Evolutionary conservation across 2,888 invertebrate species (phyloP).

Genomic region (Leucozona laternaria): DNA sequence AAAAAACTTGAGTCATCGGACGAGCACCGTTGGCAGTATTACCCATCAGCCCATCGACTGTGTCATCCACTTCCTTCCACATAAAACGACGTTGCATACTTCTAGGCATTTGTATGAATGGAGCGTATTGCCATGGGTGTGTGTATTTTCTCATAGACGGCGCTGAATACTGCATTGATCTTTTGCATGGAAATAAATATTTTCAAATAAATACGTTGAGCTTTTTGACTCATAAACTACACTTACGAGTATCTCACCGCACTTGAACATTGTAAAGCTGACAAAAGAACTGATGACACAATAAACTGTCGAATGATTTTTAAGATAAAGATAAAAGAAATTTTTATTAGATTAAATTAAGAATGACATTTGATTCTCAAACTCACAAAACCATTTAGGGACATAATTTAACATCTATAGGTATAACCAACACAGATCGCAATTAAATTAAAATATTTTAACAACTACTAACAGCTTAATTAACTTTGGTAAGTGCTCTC

Average conservation of each 20-base stretch:
- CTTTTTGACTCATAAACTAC: background rate
- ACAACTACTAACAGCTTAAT: slow-evolving; percentile 6
- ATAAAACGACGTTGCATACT: slow-evolving; percentile 82
- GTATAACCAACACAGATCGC: slow-evolving; percentile 10
- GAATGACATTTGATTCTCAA: background rate
- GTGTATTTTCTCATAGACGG: slow-evolving; percentile 51
- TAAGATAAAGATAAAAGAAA: background rate
- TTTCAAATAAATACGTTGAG: slow-evolving; percentile 26
- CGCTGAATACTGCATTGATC: slow-evolving; percentile 49
- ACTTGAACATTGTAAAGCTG: slow-evolving; percentile 29
- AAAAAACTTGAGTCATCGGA: slow-evolving; percentile 80
- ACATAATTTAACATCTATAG: slow-evolving; percentile 17
- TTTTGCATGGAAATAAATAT: slow-evolving; percentile 19
- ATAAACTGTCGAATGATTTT: slow-evolving; percentile 48
- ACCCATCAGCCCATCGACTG: slow-evolving; percentile 79
- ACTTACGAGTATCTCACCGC: slow-evolving; percentile 58
- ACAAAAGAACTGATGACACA: slow-evolving; percentile 49
- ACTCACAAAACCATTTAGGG: slow-evolving; percentile 48
- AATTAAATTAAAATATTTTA: background rate
- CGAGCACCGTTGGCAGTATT: slow-evolving; percentile 78
- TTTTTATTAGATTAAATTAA: background rate
- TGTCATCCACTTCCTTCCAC: slow-evolving; percentile 83
- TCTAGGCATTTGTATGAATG: slow-evolving; percentile 38
- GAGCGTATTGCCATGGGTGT: slow-evolving; percentile 46
- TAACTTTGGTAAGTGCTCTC: slow-evolving; percentile 46